A percentile compares a stretch with the other conserved stretches of the same genome.
These are phyloP conservation scores for Drosophila anomelani DNA, from an alignment of 2,888 invertebrate species.

Conservation along the genomic window DNA sequence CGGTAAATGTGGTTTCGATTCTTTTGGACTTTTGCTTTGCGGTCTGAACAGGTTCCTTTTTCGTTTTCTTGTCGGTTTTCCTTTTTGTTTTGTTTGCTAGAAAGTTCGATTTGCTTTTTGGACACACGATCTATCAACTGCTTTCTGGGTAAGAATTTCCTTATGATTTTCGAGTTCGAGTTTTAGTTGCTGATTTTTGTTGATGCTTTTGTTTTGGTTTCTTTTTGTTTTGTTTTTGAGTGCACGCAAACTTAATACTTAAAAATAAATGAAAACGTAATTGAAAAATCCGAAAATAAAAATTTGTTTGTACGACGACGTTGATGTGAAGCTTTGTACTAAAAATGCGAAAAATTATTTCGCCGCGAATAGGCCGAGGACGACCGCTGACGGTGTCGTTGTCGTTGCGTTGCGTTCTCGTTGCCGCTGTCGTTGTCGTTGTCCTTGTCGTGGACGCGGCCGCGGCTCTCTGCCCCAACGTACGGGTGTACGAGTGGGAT, in stretches of 20 bases:
- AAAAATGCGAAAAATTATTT: slow-evolving; percentile 83
- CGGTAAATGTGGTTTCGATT: slow-evolving; percentile 37
- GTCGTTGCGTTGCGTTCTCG: slow-evolving; percentile 55
- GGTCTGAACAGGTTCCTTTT: slow-evolving; percentile 28
- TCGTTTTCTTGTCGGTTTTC: slow-evolving; percentile 3
- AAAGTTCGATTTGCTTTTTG: slow-evolving; percentile 22
- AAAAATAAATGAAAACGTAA: slow-evolving; percentile 84
- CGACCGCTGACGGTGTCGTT: slow-evolving; percentile 61
- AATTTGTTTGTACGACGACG: slow-evolving; percentile 83
- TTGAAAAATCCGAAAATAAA: slow-evolving; percentile 83
- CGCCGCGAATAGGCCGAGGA: slow-evolving; percentile 81
- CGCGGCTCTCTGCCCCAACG: slow-evolving; percentile 43
- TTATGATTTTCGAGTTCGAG: slow-evolving; percentile 55
- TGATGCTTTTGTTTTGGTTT: slow-evolving; percentile 42
- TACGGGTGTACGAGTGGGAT: slow-evolving; percentile 36
- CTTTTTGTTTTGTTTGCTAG: slow-evolving; percentile 2
- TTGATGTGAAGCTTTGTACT: slow-evolving; percentile 84
- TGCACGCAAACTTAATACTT: slow-evolving; percentile 81
- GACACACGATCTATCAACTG: slow-evolving; percentile 39
- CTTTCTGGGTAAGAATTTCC: slow-evolving; percentile 42
- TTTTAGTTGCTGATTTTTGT: slow-evolving; percentile 39
- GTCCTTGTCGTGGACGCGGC: slow-evolving; percentile 46
- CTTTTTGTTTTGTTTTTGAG: slow-evolving; percentile 67
- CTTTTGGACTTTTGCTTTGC: slow-evolving; percentile 20
- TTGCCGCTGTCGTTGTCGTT: slow-evolving; percentile 30